A percentile compares a stretch with the other conserved stretches of the same genome.
Conservation (phyloP, 2,113 vertebrate genomes). For the Sinocyclocheilus anshuiensis region DNA sequence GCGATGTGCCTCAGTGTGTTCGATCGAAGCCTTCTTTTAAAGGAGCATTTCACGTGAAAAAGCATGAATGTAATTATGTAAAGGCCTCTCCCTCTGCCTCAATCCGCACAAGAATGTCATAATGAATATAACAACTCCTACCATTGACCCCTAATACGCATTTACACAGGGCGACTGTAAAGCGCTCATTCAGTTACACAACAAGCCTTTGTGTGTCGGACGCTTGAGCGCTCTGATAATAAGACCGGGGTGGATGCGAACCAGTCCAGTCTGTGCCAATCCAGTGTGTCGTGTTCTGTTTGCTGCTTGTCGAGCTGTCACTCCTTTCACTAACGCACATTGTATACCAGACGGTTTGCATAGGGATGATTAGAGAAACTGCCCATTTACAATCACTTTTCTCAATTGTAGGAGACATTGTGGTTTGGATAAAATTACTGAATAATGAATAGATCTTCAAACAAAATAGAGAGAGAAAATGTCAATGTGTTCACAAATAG, state of each 20-base stretch:
- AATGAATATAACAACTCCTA: constrained; percentile 78
- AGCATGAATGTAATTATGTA: constrained; percentile 81
- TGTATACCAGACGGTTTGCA: not conserved
- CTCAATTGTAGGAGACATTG: not conserved
- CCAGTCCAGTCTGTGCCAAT: not conserved
- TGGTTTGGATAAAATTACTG: not conserved
- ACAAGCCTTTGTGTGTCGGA: constrained; percentile 79
- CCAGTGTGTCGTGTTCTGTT: not conserved
- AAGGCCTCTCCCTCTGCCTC: constrained; percentile 70
- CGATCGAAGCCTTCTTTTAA: constrained; percentile 78
- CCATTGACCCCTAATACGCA: constrained; percentile 67
- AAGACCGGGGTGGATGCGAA: constrained; percentile 25
- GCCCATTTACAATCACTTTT: not conserved
- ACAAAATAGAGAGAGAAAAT: not conserved
- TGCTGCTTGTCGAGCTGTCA: constrained; percentile 17
- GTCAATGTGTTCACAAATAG: not conserved
- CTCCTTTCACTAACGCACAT: not conserved
- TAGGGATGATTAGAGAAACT: not conserved
- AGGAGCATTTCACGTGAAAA: constrained; percentile 80
- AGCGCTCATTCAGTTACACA: constrained; percentile 79
- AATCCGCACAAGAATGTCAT: constrained; percentile 89
- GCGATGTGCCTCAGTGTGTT: constrained; percentile 57
- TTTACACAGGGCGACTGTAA: constrained; percentile 67
- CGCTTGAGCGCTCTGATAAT: constrained; percentile 6
- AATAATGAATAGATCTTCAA: not conserved